Evolutionary conservation across 2,797 vertebrate genomes (phyloP), one percentile per base, ranked within the genome.

Genomic region (Kryptopterus vitreolus): DNA sequence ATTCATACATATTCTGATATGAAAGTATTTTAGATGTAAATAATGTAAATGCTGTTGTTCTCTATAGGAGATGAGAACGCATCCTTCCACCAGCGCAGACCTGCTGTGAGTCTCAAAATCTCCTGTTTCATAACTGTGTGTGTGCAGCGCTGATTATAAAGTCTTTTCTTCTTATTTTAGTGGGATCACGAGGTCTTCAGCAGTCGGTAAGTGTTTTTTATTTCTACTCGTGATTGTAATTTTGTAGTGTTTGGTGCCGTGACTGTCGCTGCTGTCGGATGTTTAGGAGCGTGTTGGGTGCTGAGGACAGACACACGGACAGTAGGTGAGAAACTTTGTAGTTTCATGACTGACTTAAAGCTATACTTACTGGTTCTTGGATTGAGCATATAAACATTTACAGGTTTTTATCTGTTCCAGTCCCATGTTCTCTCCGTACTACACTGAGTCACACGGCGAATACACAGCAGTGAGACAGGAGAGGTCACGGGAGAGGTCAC

Each of bases 101-200:
- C 92, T 18, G 92, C 92, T 18, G 92, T 93, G 77, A 90, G 93
- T 92, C 35, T 66, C 22, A n/a, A 11, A 83, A 55, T 9, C 29
- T n/a, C 33, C 29, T 26, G 16, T 22, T 10, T 52, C 26, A 26
- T 59, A 33, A 0, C 0, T 31, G 7, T 31, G 3, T 62, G 0
- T 62, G 29, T 61, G 11, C 11, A 38, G 35, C 1, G 46, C 1
- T 72, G 2, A 59, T 50, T 24, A 33, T 33, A 22, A 0, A 66
- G 3, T 22, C 0, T 77, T 63, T 43, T 66, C 15, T 59, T 82
- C 69, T 33, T 75, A 38, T 77, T 87, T 65, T 81, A 94, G 93
- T 18, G 76, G 53, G 89, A 59, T 62, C 84, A 78, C 38, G 85
- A 89, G 0, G 13, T 2, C 7, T 52, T 68, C 50, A 83, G 62